Evolutionary conservation across 2,888 invertebrate species (phyloP).

Genomic region (Ditula angustiorana): DNA sequence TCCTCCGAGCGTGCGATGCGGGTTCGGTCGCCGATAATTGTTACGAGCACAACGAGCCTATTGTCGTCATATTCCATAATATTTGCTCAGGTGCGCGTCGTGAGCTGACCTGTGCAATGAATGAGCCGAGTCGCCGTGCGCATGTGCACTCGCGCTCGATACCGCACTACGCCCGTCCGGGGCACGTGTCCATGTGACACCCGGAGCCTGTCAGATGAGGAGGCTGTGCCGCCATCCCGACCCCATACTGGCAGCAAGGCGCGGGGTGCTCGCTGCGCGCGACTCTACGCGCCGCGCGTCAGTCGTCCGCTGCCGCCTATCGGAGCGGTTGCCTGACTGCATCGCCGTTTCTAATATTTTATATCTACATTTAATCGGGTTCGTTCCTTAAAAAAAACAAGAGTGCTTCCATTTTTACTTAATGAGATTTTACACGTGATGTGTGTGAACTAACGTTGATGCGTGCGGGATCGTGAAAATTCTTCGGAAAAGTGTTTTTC

Average conservation of each 20-base stretch:
- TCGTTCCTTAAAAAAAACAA: constrained; percentile 22
- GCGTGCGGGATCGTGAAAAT: constrained; percentile 56
- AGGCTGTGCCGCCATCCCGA: constrained; percentile 65
- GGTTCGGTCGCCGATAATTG: constrained; percentile 55
- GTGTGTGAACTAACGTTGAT: constrained; percentile 54
- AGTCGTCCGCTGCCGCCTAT: constrained; percentile 75
- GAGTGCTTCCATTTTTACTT: constrained; percentile 49
- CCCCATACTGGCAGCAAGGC: constrained; percentile 46
- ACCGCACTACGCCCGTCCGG: constrained; percentile 72
- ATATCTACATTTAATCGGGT: constrained; percentile 51
- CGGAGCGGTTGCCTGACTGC: constrained; percentile 63
- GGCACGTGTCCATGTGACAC: constrained; percentile 70
- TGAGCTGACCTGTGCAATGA: constrained; percentile 66
- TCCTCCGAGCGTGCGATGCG: constrained; percentile 22
- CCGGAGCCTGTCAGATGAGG: constrained; percentile 60
- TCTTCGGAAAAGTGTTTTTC: constrained; percentile 77
- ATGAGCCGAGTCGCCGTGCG: constrained; percentile 71
- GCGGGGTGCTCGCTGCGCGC: constrained; percentile 56
- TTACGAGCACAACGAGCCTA: constrained; percentile 67
- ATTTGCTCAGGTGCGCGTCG: constrained; percentile 80
- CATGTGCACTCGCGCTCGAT: constrained; percentile 82
- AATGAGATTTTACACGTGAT: constrained; percentile 39
- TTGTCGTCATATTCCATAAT: constrained; percentile 71
- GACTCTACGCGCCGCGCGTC: constrained; percentile 50
- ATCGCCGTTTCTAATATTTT: constrained; percentile 51